phyloP scores from a whole-genome alignment of 2,113 vertebrate genomes.

The Erythrocebus patas region DNA sequence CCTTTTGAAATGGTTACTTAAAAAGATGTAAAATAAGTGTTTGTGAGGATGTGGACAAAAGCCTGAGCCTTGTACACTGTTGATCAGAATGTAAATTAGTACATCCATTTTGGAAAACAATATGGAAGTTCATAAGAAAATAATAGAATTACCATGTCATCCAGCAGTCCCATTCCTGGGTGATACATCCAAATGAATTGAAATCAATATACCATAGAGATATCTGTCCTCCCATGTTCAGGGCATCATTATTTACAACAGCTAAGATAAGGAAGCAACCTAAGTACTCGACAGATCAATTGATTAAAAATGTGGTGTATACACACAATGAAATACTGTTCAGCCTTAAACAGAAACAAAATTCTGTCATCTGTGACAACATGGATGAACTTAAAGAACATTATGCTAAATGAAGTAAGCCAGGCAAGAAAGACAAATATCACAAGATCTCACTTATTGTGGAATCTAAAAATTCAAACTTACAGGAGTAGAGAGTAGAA shows the following conservation, averaged over 20 bases:
- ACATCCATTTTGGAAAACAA: neutral
- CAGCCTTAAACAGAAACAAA: neutral
- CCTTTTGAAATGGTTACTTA: neutral
- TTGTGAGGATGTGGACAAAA: neutral
- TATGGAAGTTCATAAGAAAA: neutral
- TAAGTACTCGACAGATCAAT: neutral
- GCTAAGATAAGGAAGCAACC: neutral
- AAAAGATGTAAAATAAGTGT: neutral
- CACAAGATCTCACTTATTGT: neutral
- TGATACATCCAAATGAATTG: no score
- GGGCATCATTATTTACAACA: neutral
- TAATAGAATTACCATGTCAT: neutral
- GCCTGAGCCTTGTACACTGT: neutral
- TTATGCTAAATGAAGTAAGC: neutral
- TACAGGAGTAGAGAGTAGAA: neutral
- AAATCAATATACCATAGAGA: neutral
- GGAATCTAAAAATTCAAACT: neutral
- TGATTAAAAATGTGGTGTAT: neutral
- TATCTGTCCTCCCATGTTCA: no score
- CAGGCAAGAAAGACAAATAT: neutral
- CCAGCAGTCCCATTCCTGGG: neutral
- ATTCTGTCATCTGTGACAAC: neutral
- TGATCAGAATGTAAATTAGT: neutral
- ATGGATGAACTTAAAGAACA: neutral
- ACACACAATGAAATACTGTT: neutral